Evolutionary conservation across 1,140 invertebrate species (phyloP).

Genomic region (Drosophila ananassae): DNA sequence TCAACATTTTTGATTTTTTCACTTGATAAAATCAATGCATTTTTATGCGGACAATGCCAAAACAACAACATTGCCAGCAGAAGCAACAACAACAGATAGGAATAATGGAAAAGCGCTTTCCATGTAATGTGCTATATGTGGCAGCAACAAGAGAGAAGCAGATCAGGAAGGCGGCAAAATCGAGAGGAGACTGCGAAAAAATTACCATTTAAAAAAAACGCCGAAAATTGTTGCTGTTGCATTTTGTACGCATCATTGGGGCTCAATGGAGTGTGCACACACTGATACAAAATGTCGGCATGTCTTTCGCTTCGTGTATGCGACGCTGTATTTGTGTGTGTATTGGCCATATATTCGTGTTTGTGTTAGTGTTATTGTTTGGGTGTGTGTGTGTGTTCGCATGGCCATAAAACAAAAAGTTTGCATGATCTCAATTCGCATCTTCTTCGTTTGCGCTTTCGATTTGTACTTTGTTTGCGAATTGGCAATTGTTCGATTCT

Average conservation of each 20-base stretch:
- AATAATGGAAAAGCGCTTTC: constrained; percentile 48
- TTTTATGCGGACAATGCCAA: constrained; percentile 61
- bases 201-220: constrained; percentile 77
- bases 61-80: constrained; percentile 26
- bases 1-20: constrained; percentile 79
- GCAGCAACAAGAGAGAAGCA: constrained; percentile 34
- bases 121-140: constrained; percentile 55
- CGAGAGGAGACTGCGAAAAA: constrained; percentile 50
- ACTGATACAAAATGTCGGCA: constrained; percentile 80
- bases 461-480: constrained; percentile 68
- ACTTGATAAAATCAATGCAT: constrained; percentile 76
- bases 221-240: constrained; percentile 78
- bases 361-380: too few relatives aligned
- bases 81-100: constrained; percentile 14
- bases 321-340: not conserved
- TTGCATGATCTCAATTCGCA: constrained; percentile 52
- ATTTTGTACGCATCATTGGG: constrained; percentile 82
- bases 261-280: constrained; percentile 80
- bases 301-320: constrained; percentile 28
- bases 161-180: constrained; percentile 8
- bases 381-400: constrained; percentile 9
- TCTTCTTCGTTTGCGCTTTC: constrained; percentile 43
- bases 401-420: constrained; percentile 65
- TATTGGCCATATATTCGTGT: constrained; percentile 7
- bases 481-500: constrained; percentile 69